A percentile compares a stretch with the other conserved stretches of the same genome.
phyloP scores from a whole-genome alignment of 1,140 invertebrate species.

The Sycobia sp. region DNA sequence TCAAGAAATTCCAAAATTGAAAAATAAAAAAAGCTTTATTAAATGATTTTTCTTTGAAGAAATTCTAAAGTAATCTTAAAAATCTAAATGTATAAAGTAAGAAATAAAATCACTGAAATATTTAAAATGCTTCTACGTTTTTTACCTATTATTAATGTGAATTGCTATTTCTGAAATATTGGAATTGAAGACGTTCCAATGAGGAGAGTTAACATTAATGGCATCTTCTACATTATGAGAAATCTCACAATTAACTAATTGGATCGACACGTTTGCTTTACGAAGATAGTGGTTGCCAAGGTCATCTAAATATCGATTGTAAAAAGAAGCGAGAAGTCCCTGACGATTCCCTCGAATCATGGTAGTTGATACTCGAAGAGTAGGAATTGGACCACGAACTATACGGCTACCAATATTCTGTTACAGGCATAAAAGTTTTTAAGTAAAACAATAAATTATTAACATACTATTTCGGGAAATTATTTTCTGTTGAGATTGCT shows the following conservation, averaged over 20 bases:
- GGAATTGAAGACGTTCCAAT: conserved; percentile 80
- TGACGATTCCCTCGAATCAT: conserved; percentile 80
- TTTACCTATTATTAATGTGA: conserved; percentile 75
- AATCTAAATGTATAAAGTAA: too few species aligned
- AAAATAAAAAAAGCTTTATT: too few species aligned
- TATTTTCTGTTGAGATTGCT: too few species aligned
- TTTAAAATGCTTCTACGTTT: too few species aligned
- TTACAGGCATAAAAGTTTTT: conserved; percentile 36
- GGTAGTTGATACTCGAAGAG: conserved; percentile 71
- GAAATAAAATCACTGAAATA: too few species aligned
- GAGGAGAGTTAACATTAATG: conserved; percentile 80
- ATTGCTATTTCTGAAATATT: conserved; percentile 85
- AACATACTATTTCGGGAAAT: too few species aligned
- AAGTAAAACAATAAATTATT: not conserved
- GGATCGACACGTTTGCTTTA: conserved; percentile 86
- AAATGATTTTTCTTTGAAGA: too few species aligned
- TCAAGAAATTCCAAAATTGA: too few species aligned
- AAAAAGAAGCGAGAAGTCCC: conserved; percentile 85
- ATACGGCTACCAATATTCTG: conserved; percentile 74
- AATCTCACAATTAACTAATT: conserved; percentile 79
- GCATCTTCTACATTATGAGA: conserved; percentile 81
- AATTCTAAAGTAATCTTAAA: too few species aligned
- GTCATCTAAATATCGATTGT: conserved; percentile 86
- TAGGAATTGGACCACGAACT: conserved; percentile 77
- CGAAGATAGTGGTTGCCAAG: conserved; percentile 82